A percentile compares a stretch with the other conserved stretches of the same genome.
phyloP scores from a whole-genome alignment of 2,888 invertebrate genomes.

The Drosophila quinaria region DNA sequence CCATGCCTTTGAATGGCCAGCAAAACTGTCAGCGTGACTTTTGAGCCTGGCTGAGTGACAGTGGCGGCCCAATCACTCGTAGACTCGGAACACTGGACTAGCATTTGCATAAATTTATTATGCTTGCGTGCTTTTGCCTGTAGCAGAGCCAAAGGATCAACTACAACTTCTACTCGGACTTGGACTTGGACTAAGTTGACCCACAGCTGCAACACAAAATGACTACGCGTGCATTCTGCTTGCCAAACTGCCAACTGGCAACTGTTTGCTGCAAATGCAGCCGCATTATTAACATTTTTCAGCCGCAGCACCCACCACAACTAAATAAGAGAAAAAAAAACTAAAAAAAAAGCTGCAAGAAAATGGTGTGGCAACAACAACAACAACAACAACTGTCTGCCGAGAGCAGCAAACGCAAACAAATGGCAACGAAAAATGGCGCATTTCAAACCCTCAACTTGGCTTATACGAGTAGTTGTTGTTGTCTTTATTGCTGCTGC shows the following conservation, averaged over 20 bases:
- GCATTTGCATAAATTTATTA: conserved; percentile 77
- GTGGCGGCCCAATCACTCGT: conserved; percentile 52
- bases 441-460: conserved; percentile 72
- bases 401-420: conserved; percentile 55
- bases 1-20: conserved; percentile 67
- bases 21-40: conserved; percentile 59
- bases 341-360: conserved; percentile 52
- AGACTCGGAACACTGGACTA: conserved; percentile 37
- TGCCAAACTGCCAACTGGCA: conserved; percentile 44
- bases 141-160: conserved; percentile 62
- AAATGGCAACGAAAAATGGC: conserved; percentile 83
- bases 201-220: conserved; percentile 44
- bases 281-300: conserved; percentile 78
- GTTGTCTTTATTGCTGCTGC: conserved; percentile 24
- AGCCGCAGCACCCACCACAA: conserved; percentile 57
- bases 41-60: conserved; percentile 56
- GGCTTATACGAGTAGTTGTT: conserved; percentile 27
- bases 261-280: conserved; percentile 46
- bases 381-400: conserved; percentile 5
- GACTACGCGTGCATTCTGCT: conserved; percentile 69
- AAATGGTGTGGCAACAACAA: conserved; percentile 54
- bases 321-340: conserved; percentile 30
- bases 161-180: conserved; percentile 9
- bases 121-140: conserved; percentile 58
- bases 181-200: conserved; percentile 6